Conservation (phyloP, 2,888 invertebrate species). For the Tetramorium bicarinatum region DNA sequence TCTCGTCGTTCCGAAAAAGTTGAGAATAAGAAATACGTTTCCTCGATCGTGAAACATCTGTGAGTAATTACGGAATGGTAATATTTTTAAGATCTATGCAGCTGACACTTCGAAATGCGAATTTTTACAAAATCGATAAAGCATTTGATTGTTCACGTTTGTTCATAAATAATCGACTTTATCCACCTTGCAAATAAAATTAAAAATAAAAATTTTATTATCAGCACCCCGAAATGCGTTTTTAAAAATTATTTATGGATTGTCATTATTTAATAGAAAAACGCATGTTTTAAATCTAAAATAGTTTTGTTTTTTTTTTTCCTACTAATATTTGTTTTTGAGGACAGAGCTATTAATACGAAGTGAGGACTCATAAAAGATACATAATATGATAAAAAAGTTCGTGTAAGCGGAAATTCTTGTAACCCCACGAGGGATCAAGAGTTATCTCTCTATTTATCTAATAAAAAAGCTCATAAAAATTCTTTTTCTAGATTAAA, state of each 20-base stretch:
- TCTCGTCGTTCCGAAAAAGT: neutral
- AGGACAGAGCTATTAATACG: neutral
- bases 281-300: neutral
- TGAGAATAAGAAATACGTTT: neutral
- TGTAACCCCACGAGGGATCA: neutral
- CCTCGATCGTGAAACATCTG: neutral
- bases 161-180: too few relatives aligned
- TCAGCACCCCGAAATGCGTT: too few relatives aligned
- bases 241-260: too few relatives aligned
- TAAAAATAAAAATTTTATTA: too few relatives aligned
- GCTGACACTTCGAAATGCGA: too few relatives aligned
- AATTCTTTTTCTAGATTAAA: neutral
- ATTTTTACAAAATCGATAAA: too few relatives aligned
- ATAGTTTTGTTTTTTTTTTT: neutral
- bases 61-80: neutral
- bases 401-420: neutral
- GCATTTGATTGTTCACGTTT: too few relatives aligned
- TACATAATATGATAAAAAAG: neutral
- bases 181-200: too few relatives aligned
- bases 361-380: slow-evolving; percentile 17
- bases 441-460: slow-evolving; percentile 1
- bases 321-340: neutral
- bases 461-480: slow-evolving; percentile 7
- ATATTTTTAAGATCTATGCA: neutral
- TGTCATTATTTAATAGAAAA: neutral